Percentiles rank a stretch among this genome's conserved stretches.
Conservation (phyloP, 1,140 invertebrate species). For the Kradibia gibbosae region DNA sequence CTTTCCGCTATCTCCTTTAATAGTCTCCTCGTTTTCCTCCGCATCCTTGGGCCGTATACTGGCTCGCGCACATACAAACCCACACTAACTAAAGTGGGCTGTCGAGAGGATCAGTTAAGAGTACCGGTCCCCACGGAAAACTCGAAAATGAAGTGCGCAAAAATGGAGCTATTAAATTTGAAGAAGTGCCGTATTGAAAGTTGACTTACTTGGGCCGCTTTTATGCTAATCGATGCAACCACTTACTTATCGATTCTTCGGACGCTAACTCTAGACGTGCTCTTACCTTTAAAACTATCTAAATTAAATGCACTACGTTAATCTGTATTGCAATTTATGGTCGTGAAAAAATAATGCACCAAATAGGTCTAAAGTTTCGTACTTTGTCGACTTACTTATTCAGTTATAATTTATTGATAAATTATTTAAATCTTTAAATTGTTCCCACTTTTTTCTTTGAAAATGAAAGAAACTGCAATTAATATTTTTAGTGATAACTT, state of each 20-base stretch:
- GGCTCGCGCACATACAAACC: too few species aligned
- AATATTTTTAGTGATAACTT: not conserved
- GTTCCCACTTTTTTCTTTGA: too few species aligned
- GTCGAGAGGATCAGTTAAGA: not conserved
- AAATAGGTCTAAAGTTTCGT: not conserved
- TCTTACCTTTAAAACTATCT: too few species aligned
- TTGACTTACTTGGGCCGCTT: not conserved
- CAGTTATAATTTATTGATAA: not conserved
- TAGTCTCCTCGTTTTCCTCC: constrained; percentile 36
- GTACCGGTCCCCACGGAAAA: not conserved
- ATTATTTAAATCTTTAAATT: not conserved
- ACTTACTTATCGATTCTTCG: not conserved
- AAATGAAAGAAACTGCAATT: not conserved
- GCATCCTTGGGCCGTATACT: not conserved
- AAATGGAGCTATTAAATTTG: not conserved
- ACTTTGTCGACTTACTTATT: not conserved
- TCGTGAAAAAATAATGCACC: not conserved
- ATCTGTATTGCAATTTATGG: too few species aligned
- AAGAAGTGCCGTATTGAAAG: not conserved
- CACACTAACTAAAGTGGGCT: too few species aligned
- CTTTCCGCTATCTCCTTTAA: constrained; percentile 26
- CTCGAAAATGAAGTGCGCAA: constrained; percentile 20
- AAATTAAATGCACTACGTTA: too few species aligned
- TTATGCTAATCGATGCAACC: too few species aligned
- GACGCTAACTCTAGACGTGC: too few species aligned